These are phyloP conservation scores for Cantharis rustica DNA, from an alignment of 2,888 invertebrate genomes.

Conservation along the genomic window DNA sequence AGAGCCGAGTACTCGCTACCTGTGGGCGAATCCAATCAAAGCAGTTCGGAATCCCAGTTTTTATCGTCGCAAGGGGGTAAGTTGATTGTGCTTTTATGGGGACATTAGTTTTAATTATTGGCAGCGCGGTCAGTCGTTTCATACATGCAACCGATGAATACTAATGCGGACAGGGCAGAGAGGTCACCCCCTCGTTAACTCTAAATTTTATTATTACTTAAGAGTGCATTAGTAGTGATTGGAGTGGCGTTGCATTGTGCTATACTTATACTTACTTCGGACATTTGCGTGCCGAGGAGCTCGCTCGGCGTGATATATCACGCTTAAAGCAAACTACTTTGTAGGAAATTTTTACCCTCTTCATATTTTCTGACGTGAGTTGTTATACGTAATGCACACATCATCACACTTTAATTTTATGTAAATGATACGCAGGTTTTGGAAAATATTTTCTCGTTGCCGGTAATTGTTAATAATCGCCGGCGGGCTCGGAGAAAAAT, in stretches of 20 bases:
- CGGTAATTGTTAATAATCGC: neutral
- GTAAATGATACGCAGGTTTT: conserved; percentile 31
- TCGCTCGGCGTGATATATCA: conserved; percentile 31
- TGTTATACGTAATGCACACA: conserved; percentile 36
- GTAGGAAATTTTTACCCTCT: conserved; percentile 34
- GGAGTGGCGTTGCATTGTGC: conserved; percentile 30
- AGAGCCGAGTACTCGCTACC: conserved; percentile 60
- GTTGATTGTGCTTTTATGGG: conserved; percentile 43
- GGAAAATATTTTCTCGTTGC: neutral
- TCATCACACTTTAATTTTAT: conserved; percentile 42
- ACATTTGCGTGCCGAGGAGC: conserved; percentile 22
- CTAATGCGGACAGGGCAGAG: conserved; percentile 43
- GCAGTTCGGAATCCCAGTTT: conserved; percentile 49
- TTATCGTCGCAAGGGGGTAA: conserved; percentile 51
- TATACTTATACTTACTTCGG: neutral
- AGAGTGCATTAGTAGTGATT: conserved; percentile 53
- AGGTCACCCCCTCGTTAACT: conserved; percentile 36
- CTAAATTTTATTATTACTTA: conserved; percentile 54
- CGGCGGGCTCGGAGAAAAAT: neutral
- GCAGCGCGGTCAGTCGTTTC: conserved; percentile 45
- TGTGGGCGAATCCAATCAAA: conserved; percentile 50
- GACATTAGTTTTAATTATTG: conserved; percentile 53
- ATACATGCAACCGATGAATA: conserved; percentile 50
- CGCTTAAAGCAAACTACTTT: conserved; percentile 29
- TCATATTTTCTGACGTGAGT: conserved; percentile 31